A percentile compares a stretch with the other conserved stretches of the same genome.
Evolutionary conservation across 2,113 vertebrate genomes (phyloP).

Genomic region (Hymenochirus boettgeri): DNA sequence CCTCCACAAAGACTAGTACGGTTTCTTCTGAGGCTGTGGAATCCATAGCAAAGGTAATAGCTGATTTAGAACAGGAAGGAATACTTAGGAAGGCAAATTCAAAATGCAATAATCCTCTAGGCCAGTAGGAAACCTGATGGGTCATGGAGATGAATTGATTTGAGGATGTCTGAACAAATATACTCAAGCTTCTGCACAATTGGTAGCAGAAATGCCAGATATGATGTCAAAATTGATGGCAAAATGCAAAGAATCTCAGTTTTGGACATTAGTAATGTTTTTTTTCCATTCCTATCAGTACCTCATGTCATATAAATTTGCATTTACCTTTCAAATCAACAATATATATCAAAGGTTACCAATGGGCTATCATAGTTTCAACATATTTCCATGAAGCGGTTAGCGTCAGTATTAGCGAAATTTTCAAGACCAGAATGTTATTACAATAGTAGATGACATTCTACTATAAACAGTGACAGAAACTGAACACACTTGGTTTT

Average conservation of each 20-base stretch:
- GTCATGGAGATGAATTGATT: background rate
- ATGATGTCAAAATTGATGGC: background rate
- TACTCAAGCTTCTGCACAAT: background rate
- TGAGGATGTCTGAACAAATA: background rate
- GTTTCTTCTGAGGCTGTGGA: background rate
- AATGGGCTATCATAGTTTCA: background rate
- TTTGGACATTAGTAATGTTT: background rate
- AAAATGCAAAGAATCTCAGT: background rate
- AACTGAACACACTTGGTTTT: background rate
- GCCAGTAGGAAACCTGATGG: background rate
- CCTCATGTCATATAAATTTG: constrained; percentile 3
- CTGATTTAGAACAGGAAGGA: background rate
- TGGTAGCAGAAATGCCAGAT: background rate
- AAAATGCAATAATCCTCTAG: background rate
- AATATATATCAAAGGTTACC: background rate
- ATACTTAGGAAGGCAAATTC: background rate
- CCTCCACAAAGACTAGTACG: background rate
- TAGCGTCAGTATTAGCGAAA: background rate
- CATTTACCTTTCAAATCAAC: constrained; percentile 2
- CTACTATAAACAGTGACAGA: background rate
- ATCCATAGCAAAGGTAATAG: background rate
- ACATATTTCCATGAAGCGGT: background rate
- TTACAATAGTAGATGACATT: constrained; percentile 4
- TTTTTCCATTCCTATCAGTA: background rate
- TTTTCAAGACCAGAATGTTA: background rate